phyloP scores from a whole-genome alignment of 2,797 vertebrate species.

The Apodemus agrarius region DNA sequence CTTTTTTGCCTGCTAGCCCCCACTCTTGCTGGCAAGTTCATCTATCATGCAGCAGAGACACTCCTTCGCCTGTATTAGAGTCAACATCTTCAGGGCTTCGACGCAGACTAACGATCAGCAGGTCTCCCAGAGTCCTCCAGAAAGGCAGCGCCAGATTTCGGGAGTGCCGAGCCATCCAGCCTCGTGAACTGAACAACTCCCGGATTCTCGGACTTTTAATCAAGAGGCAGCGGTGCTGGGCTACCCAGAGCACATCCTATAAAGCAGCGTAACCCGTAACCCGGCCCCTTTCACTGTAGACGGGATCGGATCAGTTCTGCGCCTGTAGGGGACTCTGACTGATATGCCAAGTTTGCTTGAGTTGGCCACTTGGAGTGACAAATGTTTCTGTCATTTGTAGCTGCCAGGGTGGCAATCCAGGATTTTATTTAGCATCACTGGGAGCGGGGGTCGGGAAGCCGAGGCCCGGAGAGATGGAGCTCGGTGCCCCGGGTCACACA shows the following conservation, averaged over 20 bases:
- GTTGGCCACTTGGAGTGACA: background rate
- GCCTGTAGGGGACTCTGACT: background rate
- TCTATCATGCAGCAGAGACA: background rate
- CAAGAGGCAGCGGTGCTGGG: background rate
- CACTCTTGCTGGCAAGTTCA: background rate
- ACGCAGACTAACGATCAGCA: too few species aligned
- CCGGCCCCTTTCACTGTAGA: background rate
- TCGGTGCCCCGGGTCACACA: background rate
- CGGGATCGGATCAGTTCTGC: background rate
- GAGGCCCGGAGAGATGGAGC: conserved; percentile 25
- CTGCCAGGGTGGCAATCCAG: background rate
- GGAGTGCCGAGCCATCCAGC: background rate
- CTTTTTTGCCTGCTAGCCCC: background rate
- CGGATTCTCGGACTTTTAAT: background rate
- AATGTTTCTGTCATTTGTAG: background rate
- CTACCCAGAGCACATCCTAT: too few species aligned
- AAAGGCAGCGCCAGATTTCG: background rate
- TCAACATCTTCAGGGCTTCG: background rate
- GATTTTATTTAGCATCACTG: background rate
- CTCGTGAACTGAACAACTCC: background rate
- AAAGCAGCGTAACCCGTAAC: too few species aligned
- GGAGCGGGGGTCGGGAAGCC: background rate
- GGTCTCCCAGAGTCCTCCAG: background rate
- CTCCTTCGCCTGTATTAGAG: background rate
- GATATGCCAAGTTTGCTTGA: background rate